Base-by-base conservation (phyloP, 2,113 vertebrate species). In the Halichoeres trimaculatus region DNA sequence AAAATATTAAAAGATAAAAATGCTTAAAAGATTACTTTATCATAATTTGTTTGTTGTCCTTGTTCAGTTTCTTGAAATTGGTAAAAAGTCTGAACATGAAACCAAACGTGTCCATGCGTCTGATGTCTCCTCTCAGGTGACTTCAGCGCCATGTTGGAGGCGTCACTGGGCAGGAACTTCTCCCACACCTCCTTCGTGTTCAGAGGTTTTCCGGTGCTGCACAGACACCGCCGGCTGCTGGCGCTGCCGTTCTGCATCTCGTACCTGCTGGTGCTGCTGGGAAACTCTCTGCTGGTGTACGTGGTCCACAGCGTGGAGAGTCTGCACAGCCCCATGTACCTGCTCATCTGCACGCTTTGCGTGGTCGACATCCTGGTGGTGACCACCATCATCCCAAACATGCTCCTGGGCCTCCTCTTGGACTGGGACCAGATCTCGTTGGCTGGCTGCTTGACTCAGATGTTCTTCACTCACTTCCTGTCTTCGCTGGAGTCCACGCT, bases 381-480 rank as follows among this genome's bases (percentile, higher is more conserved):
- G 5, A 86, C 74, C 2, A 48, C 91, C 0, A 92, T 94, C 72
- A 1, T 93, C 10, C 95, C 95, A 1, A 80, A 84, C 52, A 86
- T 92, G 85, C 76, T 95, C 6, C 68, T 94, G 2, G 43, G 70
- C 38, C 85, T 96, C 51, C 84, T 93, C 10, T 60, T 88, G 1
- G 65, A 51, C 59, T 54, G 84, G 74, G 83, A 88, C 38, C 34
- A 19, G 20, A 90, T 95, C 78, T 94, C 93, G 0, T 50, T 94
- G 72, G 48, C 73, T 0, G 74, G 80, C 48, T 96, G 95, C 74
- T 68, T 95, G 69, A 73, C 86, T 16, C 96, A 96, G 78, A 96
- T 95, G 94, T 95, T 96, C 82, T 83, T 91, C 54, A 92, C 94
- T 30, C 94, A 95, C 73, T 93, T 95, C 77, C 87, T 94, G 62